A percentile compares a stretch with the other conserved stretches of the same genome.
Evolutionary conservation across 2,888 invertebrate genomes (phyloP).

Genomic region (Leptinotarsa peninsularis): DNA sequence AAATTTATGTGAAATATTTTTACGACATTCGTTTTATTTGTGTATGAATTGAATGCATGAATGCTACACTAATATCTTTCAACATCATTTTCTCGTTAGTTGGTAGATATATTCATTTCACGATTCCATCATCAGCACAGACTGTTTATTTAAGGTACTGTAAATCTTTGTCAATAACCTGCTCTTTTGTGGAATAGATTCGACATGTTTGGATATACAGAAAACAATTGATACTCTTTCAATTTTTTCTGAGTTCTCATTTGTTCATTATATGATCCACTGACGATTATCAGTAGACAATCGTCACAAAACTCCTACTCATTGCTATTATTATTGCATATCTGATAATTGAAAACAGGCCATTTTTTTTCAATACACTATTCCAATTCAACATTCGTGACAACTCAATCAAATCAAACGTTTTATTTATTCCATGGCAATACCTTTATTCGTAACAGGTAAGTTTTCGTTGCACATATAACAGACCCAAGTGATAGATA

Average conservation of each 20-base stretch:
- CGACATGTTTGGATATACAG: neutral
- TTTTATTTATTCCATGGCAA: too few species aligned
- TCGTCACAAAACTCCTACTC: too few species aligned
- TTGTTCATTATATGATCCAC: neutral
- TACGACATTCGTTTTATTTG: conserved; percentile 19
- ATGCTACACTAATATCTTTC: conserved; percentile 22
- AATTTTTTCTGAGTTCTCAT: neutral
- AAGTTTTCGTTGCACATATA: too few species aligned
- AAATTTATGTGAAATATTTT: conserved; percentile 36
- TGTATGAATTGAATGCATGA: conserved; percentile 15
- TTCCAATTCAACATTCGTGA: too few species aligned
- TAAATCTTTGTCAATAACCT: conserved; percentile 16
- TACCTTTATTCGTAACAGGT: too few species aligned
- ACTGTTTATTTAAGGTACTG: conserved; percentile 40
- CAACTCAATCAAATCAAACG: too few species aligned
- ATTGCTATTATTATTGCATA: too few species aligned
- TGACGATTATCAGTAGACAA: too few species aligned
- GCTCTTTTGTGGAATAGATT: neutral
- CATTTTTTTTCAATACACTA: too few species aligned
- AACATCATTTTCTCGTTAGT: conserved; percentile 26
- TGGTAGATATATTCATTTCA: conserved; percentile 34
- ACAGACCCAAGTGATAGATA: too few species aligned
- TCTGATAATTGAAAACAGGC: too few species aligned
- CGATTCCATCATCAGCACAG: conserved; percentile 39
- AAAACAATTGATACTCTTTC: neutral